Evolutionary conservation across 2,888 invertebrate species (phyloP), one percentile per base, ranked within the genome.

Genomic region (Stenichneumon culpator): DNA sequence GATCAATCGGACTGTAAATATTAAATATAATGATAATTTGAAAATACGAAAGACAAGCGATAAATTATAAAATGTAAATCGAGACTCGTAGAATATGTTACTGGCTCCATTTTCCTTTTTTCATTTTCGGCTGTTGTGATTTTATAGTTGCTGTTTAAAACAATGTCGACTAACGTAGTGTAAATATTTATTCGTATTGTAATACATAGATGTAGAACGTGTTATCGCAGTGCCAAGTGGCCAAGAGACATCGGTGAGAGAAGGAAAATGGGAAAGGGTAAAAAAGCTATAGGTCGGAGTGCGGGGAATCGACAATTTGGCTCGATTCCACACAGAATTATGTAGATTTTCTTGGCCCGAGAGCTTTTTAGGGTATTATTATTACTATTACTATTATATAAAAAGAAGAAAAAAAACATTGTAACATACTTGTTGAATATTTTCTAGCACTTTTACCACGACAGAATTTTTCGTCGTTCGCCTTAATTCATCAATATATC

Each of bases 381-480:
- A 67, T 78, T 78, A 25, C 67, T 50, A 36, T 65, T 47, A 79
- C 47, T 22, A 44, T 44, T 63, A 63, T 47, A 47, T 63, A 72
- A 60, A 60, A 52, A 73, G 11, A 39, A 67, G n/a, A 39, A 22
- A 4, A 36, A 39, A 68, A 44, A 32, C 68, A 32, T 19, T 68
- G 69, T 50, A 69, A 54, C 52, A 82, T 65, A 80, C 65, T 80
- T 80, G 83, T 83, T 83, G 79, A 80, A 77, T 81, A 81, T 68
- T 84, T 84, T 75, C 80, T 81, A 77, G 72, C 77, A 84, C 77
- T 81, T 81, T 81, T 78, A 81, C 84, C 39, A 73, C 77, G 67
- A 67, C 50, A 57, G 2, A 65, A 70, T 36, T 32, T 79, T 72
- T 80, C 63, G 60, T 79, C 69, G 60, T 63, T 63, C 7, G 57